These are phyloP conservation scores for Lepus americanus DNA, from an alignment of 2,113 vertebrate species.

Conservation along the genomic window DNA sequence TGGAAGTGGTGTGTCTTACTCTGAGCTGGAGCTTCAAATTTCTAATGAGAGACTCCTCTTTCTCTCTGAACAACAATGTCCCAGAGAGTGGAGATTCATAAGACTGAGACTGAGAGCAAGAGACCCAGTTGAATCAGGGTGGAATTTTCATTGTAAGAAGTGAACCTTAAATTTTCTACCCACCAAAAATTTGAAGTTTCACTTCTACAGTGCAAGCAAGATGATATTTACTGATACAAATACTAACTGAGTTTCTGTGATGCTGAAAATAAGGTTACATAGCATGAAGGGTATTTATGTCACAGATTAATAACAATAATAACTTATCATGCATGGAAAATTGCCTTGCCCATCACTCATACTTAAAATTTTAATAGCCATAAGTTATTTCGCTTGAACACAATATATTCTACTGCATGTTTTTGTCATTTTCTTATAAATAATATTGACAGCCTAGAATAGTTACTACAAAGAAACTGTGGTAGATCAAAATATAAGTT, in stretches of 20 bases:
- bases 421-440: conserved; percentile 50
- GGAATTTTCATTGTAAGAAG: background rate
- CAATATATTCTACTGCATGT: background rate
- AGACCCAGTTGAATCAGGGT: background rate
- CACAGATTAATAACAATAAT: conserved; percentile 51
- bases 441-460: background rate
- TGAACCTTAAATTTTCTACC: background rate
- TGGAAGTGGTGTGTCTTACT: background rate
- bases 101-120: background rate
- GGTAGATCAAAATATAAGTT: conserved; percentile 21
- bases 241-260: background rate
- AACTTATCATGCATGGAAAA: conserved; percentile 31
- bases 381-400: conserved; percentile 60
- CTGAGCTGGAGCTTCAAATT: background rate
- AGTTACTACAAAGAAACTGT: background rate
- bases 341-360: conserved; percentile 37
- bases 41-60: background rate
- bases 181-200: background rate
- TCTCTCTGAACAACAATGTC: background rate
- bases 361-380: conserved; percentile 40
- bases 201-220: background rate
- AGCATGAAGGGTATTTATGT: conserved; percentile 62
- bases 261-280: conserved; percentile 18
- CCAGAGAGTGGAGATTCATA: background rate
- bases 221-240: background rate